Evolutionary conservation across 1,140 invertebrate genomes (phyloP), one percentile per base, ranked within the genome.

Genomic region (Trichonephila clavata): DNA sequence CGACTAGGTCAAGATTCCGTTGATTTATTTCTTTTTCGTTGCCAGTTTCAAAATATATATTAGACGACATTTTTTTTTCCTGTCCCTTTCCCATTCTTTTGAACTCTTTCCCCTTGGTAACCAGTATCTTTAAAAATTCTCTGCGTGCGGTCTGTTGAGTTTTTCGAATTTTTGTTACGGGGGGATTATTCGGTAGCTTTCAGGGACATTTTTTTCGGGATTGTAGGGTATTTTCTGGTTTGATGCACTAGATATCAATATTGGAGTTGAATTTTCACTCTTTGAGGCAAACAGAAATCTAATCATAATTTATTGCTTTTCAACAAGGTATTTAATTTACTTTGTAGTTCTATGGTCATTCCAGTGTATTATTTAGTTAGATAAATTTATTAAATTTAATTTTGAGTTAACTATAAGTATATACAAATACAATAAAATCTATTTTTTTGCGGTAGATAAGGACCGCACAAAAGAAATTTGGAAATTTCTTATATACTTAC

Each of bases 21-120:
- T 61, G 84, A 86, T 86, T 86, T 86, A 86, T 86, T 86, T 86
- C 60, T 50, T 39, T 61, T 32, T 86, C 60, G 59, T 86, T 59
- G 24, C 27, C 32, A 50, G 60, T 61, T 20, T 63, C 43, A 63
- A 86, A 86, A 86, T 86, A 86, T 57, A 86, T 77, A 77, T 77
- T 77, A 77, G 71, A 84, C 81, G 43, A 84, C 57, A 84, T 84
- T 57, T 84, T 84, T 84, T 84, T 57, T 39, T 39, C 32, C n/a
- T 39, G 32, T 39, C 32, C 1, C 8, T 24, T 10, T 24, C 43
- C 20, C 10, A 43, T 57, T 77, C 32, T 27, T 77, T 77, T 4
- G 27, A 27, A 7, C 81, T 4, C 59, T 21, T 57, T 5, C 43
- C 81, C 81, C 43, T 20, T 84, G 81, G 57, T 57, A 84, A 84